A percentile compares a stretch with the other conserved stretches of the same genome.
Evolutionary conservation across 2,888 invertebrate genomes (phyloP).

Genomic region (Spodoptera exigua): DNA sequence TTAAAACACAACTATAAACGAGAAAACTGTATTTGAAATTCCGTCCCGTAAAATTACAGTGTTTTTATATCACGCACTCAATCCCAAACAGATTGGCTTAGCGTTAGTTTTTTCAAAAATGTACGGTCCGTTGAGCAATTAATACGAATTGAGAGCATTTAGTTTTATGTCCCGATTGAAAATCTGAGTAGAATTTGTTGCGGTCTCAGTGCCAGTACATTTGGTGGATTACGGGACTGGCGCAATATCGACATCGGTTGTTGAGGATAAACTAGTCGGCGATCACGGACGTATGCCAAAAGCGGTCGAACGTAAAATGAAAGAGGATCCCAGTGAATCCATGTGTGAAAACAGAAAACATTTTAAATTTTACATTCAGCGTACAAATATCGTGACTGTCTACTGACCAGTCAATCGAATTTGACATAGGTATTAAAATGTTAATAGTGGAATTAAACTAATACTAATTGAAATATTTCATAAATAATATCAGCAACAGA

Average conservation of each 20-base stretch:
- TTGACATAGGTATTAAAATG: slow-evolving; percentile 21
- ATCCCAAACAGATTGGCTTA: slow-evolving; percentile 12
- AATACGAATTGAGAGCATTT: slow-evolving; percentile 40
- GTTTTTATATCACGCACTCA: slow-evolving; percentile 5
- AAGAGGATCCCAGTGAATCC: slow-evolving; percentile 60
- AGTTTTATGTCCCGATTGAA: slow-evolving; percentile 55
- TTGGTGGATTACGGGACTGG: slow-evolving; percentile 65
- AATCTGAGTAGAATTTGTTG: slow-evolving; percentile 60
- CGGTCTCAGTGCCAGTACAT: slow-evolving; percentile 58
- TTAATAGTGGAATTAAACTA: slow-evolving; percentile 12
- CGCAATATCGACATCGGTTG: slow-evolving; percentile 64
- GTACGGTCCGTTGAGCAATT: slow-evolving; percentile 44
- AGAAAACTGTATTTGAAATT: too few species aligned
- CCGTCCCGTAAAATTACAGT: slow-evolving; percentile 2
- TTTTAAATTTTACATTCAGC: slow-evolving; percentile 58
- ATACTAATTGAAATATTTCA: not conserved
- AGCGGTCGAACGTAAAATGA: slow-evolving; percentile 68
- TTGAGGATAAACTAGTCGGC: slow-evolving; percentile 54
- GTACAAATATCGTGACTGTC: slow-evolving; percentile 33
- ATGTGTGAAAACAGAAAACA: slow-evolving; percentile 53
- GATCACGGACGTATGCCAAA: slow-evolving; percentile 60
- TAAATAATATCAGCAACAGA: too few species aligned
- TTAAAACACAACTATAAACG: too few species aligned
- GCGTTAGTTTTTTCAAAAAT: slow-evolving; percentile 35
- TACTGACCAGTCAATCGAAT: slow-evolving; percentile 49